Evolutionary conservation across 2,888 invertebrate species (phyloP).

Genomic region (Ichneumoninae sp.): DNA sequence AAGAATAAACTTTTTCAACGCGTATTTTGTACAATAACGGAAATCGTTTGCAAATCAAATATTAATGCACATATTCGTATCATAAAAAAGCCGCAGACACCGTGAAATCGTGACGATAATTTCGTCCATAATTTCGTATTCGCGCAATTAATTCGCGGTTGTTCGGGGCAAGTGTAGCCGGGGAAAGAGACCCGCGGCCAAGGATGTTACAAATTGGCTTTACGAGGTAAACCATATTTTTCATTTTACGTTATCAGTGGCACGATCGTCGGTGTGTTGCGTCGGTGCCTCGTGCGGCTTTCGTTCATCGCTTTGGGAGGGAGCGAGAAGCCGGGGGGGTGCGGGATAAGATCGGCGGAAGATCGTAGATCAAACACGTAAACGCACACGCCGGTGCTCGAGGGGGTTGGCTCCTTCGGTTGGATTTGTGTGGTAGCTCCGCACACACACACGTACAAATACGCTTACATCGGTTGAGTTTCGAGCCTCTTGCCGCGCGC

Average conservation of each 20-base stretch:
- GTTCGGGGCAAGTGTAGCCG: conserved; percentile 30
- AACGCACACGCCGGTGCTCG: conserved; percentile 73
- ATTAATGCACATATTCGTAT: conserved; percentile 26
- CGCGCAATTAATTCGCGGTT: conserved; percentile 55
- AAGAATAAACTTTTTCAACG: too few relatives aligned
- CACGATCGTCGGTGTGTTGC: conserved; percentile 64
- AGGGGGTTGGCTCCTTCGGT: conserved; percentile 74
- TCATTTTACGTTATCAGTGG: conserved; percentile 67
- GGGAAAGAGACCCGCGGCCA: conserved; percentile 27
- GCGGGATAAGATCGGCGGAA: conserved; percentile 79
- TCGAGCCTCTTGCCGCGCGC: conserved; percentile 69
- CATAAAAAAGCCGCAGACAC: not conserved
- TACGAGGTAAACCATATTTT: conserved; percentile 68
- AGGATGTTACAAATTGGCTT: conserved; percentile 70
- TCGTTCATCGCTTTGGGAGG: conserved; percentile 42
- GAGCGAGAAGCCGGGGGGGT: conserved; percentile 31
- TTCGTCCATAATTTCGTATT: conserved; percentile 49
- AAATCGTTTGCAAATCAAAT: conserved; percentile 25
- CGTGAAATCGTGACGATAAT: conserved; percentile 25
- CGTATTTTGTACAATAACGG: too few relatives aligned
- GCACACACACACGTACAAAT: conserved; percentile 23
- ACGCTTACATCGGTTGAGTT: conserved; percentile 52
- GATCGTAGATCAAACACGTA: conserved; percentile 83
- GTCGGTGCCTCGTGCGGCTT: conserved; percentile 50
- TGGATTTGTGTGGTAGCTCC: conserved; percentile 44